Evolutionary conservation across 1,140 invertebrate species (phyloP), one percentile per base, ranked within the genome.

Genomic region (Lepidostoma basale): DNA sequence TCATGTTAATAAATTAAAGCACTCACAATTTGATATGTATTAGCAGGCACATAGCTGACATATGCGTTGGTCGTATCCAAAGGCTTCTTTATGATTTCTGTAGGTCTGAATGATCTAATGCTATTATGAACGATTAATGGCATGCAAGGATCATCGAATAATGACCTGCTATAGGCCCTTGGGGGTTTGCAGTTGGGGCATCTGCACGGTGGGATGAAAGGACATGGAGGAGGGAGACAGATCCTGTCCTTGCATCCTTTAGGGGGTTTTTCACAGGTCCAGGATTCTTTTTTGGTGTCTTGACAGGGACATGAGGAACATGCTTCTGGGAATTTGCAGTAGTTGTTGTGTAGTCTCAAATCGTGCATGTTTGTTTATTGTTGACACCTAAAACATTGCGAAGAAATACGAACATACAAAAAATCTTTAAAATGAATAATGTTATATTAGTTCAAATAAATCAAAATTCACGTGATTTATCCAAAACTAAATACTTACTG

Each of bases 81-180:
- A 12, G 36, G 30, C n/a, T 59, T 59, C 18, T 25, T 59, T 14
- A 23, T 8, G 3, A 39, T 18, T n/a, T 25, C 54, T 9, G 54
- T 59, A 18, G 54, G 54, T n/a, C 54, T 59, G 22, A 59, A 59
- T 18, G 54, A 59, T 20, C 54, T 39, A 22, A 18, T 25, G 18
- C 30, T 39, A 18, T 59, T 59, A n/a, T 59, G 54, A 12, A 36
- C 30, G 2, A 59, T 59, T 3, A 59, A 33, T 4, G 54, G 54
- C 40, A 30, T 59, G 36, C 54, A 59, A 10, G 54, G 54, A 20
- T 59, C 54, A 59, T 59, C 54, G 20, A 59, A 59, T 10, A 59
- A 18, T 18, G 22, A 25, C 36, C 14, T 59, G 3, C 40, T 20
- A 18, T 1, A 36, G 20, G 10, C 6, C 12, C 54, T 39, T 18